phyloP scores from a whole-genome alignment of 2,113 vertebrate genomes.

The Pampusana beccarii region DNA sequence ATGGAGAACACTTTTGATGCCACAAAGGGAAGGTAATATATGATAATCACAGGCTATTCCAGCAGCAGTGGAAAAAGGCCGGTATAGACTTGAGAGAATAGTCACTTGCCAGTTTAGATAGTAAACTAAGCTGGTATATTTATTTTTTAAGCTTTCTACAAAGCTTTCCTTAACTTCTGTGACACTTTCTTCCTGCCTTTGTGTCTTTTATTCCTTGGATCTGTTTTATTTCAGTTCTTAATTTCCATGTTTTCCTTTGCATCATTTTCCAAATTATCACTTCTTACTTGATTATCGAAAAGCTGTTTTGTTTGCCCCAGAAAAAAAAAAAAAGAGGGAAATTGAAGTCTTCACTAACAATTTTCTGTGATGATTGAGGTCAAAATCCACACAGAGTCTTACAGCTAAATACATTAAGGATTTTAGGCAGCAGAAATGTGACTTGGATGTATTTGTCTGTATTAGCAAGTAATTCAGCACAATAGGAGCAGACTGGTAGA shows the following conservation, averaged over 20 bases:
- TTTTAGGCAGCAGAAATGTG: neutral
- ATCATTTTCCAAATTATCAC: neutral
- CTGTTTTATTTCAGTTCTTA: neutral
- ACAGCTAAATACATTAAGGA: neutral
- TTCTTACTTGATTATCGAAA: neutral
- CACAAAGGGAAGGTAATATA: neutral
- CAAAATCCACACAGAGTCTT: neutral
- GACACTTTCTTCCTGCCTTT: neutral
- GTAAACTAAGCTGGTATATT: neutral
- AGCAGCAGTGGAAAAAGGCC: neutral
- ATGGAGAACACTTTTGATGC: neutral
- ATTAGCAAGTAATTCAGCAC: neutral
- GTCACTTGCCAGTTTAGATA: neutral
- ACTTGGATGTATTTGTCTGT: neutral
- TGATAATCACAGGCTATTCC: neutral
- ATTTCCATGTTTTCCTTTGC: neutral
- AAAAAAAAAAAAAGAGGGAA: neutral
- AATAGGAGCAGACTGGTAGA: neutral
- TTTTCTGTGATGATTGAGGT: neutral
- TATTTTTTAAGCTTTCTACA: neutral
- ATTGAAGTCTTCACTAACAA: neutral
- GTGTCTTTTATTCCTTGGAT: neutral
- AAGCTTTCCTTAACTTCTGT: neutral
- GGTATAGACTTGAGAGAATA: neutral
- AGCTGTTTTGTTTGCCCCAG: neutral